A percentile compares a stretch with the other conserved stretches of the same genome.
Conservation (phyloP, 2,113 vertebrate genomes). For the Calyptomena viridis region DNA sequence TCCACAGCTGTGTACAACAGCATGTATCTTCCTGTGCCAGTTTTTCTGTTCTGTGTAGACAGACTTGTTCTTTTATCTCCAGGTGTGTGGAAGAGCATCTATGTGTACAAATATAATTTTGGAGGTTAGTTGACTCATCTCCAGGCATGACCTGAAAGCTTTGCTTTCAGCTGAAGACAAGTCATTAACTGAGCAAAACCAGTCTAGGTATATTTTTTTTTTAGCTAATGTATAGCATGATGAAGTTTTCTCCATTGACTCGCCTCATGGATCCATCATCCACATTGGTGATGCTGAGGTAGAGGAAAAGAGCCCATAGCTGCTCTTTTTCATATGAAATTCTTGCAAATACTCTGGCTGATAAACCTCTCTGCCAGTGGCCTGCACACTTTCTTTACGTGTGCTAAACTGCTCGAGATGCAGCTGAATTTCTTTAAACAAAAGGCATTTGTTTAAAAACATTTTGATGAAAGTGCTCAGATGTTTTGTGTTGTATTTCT, state of each 20-base stretch:
- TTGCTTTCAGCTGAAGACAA: not conserved
- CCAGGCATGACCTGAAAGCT: not conserved
- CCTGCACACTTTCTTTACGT: not conserved
- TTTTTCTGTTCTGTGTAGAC: not conserved
- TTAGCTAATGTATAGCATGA: not conserved
- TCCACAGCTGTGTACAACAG: not conserved
- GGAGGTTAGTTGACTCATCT: not conserved
- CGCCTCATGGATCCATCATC: not conserved
- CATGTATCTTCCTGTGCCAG: not conserved
- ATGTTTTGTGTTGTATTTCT: not conserved
- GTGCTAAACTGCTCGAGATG: not conserved
- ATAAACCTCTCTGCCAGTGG: not conserved
- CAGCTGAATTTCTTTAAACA: constrained; percentile 55
- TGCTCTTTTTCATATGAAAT: not conserved
- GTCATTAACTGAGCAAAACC: not conserved
- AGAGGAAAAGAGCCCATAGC: not conserved
- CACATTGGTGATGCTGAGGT: not conserved
- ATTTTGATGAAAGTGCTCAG: not conserved
- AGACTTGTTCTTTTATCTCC: not conserved
- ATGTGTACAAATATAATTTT: not conserved
- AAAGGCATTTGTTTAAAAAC: constrained; percentile 46
- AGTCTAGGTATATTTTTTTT: not conserved
- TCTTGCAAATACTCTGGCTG: not conserved
- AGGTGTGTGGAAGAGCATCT: not conserved
- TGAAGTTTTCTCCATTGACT: not conserved